Base-by-base conservation (phyloP, 2,797 vertebrate species). In the Oryzias dopingdopingensis region DNA sequence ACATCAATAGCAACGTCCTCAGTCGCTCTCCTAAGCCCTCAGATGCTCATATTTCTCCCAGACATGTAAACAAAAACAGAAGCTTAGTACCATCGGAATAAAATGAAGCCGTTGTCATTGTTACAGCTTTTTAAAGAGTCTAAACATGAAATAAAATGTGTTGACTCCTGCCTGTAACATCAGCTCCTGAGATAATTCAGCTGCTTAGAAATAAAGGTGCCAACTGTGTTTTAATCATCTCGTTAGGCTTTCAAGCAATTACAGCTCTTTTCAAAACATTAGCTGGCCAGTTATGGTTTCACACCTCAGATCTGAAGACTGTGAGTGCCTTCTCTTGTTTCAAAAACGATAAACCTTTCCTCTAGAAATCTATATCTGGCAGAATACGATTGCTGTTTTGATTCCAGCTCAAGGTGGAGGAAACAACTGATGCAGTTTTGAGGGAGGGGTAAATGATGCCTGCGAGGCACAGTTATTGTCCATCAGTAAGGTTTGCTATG, bases 401-500 rank as follows among this genome's bases (percentile, higher is more conserved):
- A 77, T 67, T 61, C 51, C 62, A 69, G 65, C 46, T 64, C 42
- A 37, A 40, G 40, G 62, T 56, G 24, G 64, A 59, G 67, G 58
- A 59, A 69, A 76, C 56, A 79, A 72, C 62, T 44, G 68, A 63
- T 57, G 65, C 45, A 14, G 52, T 62, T 78, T 63, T 51, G 43
- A 63, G 69, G 46, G 17, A 52, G 55, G 40, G 32, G 32, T 37
- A 54, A 59, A 70, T 46, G 49, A 85, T 70, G 81, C 82, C 81
- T 77, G 61, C 16, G 72, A 80, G 86, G 76, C 75, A 68, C 76
- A 77, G 75, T 85, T 83, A 86, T 71, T 69, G 79, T 82, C 75
- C 76, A 49, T 85, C 82, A 80, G 78, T 52, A 48, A 56, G 70
- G 73, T 80, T 83, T 78, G 82, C 75, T 63, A 83, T 84, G 91